Evolutionary conservation across 2,888 invertebrate genomes (phyloP).

Genomic region (Oscheius onirici): DNA sequence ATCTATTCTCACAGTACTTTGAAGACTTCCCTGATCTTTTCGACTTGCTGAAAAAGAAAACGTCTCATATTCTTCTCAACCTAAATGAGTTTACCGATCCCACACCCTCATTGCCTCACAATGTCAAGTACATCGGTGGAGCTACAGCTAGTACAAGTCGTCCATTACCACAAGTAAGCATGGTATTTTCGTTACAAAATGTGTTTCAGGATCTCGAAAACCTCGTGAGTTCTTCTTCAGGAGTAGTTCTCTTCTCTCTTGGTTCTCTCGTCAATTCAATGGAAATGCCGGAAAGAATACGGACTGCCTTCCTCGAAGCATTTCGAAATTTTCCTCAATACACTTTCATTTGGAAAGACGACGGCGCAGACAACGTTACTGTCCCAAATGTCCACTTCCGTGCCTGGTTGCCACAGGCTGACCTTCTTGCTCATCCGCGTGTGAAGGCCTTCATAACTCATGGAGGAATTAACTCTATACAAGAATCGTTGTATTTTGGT

Average conservation of each 20-base stretch:
- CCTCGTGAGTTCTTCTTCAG: not conserved
- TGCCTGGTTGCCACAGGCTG: slow-evolving; percentile 39
- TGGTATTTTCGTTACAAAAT: not conserved
- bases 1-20: not conserved
- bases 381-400: slow-evolving; percentile 34
- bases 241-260: slow-evolving; percentile 36
- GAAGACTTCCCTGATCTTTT: slow-evolving; percentile 12
- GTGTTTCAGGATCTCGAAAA: slow-evolving; percentile 30
- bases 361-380: slow-evolving; percentile 12
- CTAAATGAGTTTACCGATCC: slow-evolving; percentile 41
- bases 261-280: slow-evolving; percentile 34
- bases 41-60: slow-evolving; percentile 27
- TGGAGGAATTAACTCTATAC: slow-evolving; percentile 40
- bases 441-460: slow-evolving; percentile 41
- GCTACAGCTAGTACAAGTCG: slow-evolving; percentile 25
- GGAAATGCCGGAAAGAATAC: slow-evolving; percentile 33
- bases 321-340: slow-evolving; percentile 36
- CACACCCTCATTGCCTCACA: slow-evolving; percentile 28
- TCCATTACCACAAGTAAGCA: slow-evolving; percentile 13
- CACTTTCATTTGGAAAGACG: slow-evolving; percentile 36
- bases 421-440: slow-evolving; percentile 37
- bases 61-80: slow-evolving; percentile 35
- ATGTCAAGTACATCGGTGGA: slow-evolving; percentile 35
- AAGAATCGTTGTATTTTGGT: slow-evolving; percentile 36
- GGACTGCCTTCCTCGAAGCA: slow-evolving; percentile 35